Conservation (phyloP, 2,113 vertebrate genomes). For the Mesembrinibis cayennensis region DNA sequence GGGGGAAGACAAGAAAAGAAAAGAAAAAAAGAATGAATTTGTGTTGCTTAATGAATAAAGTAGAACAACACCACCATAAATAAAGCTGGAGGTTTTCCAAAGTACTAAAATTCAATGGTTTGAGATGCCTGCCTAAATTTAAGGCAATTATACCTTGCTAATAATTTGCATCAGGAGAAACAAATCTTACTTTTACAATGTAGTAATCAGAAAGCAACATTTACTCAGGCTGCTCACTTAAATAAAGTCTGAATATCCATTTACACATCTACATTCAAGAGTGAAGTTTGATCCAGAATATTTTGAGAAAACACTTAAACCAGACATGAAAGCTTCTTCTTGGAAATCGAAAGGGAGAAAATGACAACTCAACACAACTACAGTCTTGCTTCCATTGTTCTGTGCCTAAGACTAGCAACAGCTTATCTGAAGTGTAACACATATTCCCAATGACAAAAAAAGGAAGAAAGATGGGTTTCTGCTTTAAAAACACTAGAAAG, state of each 20-base stretch:
- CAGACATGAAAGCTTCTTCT: background rate
- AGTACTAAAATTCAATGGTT: background rate
- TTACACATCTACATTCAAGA: background rate
- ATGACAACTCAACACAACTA: background rate
- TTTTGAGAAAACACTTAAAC: background rate
- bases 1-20: fast-evolving
- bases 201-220: background rate
- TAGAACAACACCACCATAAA: background rate
- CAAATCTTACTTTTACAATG: background rate
- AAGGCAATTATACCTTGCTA: background rate
- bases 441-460: background rate
- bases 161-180: background rate
- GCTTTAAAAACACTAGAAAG: background rate
- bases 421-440: fast-evolving
- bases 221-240: background rate
- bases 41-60: background rate
- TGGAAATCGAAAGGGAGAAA: background rate
- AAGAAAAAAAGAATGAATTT: fast-evolving
- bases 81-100: background rate
- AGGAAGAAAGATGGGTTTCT: background rate
- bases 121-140: background rate
- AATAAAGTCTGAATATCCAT: background rate
- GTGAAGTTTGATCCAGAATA: background rate
- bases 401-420: background rate
- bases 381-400: background rate